A percentile compares a stretch with the other conserved stretches of the same genome.
Conservation (phyloP, 2,888 invertebrate genomes). For the Euzetes globulus region DNA sequence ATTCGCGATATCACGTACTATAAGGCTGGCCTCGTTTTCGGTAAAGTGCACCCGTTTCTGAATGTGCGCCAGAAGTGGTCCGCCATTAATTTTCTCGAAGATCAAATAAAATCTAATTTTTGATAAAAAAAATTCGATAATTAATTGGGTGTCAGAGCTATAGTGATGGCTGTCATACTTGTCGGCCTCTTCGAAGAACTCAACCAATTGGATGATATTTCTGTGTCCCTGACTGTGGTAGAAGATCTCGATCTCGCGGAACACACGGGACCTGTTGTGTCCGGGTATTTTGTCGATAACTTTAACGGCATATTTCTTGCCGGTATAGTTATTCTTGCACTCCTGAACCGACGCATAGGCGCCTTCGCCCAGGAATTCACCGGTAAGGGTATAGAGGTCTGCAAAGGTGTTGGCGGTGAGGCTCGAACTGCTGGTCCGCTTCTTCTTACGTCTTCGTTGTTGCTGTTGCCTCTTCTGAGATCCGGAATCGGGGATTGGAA, state of each 20-base stretch:
- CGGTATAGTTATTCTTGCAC: constrained; percentile 81
- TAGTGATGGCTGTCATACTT: constrained; percentile 40
- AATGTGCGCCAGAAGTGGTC: constrained; percentile 84
- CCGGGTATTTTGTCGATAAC: constrained; percentile 82
- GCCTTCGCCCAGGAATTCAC: constrained; percentile 91
- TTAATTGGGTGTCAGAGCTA: background rate
- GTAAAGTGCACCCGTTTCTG: constrained; percentile 87
- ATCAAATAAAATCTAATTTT: constrained; percentile 72
- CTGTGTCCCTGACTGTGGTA: constrained; percentile 96
- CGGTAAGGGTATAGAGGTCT: constrained; percentile 92
- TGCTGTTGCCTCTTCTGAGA: constrained; percentile 13
- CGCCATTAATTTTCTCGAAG: constrained; percentile 92
- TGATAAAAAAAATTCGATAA: background rate
- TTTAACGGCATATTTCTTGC: constrained; percentile 92
- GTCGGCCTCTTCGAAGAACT: constrained; percentile 91
- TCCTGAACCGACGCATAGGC: constrained; percentile 94
- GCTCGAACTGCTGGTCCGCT: constrained; percentile 65
- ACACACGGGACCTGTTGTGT: constrained; percentile 86
- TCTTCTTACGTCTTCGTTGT: constrained; percentile 67
- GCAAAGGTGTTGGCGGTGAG: constrained; percentile 76
- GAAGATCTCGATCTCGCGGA: constrained; percentile 98
- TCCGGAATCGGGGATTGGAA: constrained; percentile 23
- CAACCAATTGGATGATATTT: constrained; percentile 93
- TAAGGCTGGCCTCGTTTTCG: constrained; percentile 89
- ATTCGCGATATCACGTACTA: constrained; percentile 85